Evolutionary conservation across 1,140 invertebrate species (phyloP), one percentile per base, ranked within the genome.

Genomic region (Trinorchestia longiramus): DNA sequence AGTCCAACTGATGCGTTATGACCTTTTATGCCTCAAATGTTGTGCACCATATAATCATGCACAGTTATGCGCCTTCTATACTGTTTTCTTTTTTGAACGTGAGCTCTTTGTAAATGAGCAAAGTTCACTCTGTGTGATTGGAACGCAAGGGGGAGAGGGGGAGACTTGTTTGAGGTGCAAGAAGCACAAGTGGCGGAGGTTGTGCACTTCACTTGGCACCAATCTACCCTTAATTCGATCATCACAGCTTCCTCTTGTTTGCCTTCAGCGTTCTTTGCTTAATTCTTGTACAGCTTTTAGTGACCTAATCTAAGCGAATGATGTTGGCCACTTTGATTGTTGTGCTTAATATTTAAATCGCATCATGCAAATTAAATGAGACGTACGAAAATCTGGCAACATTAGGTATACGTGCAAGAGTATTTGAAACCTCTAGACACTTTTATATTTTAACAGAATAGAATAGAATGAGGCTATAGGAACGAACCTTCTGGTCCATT

Each of bases 171-270:
- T 36, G 62, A 15, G 62, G 62, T 36, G 62, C 62, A 19, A 19
- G 8, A 77, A 36, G 62, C 28, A 36, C 28, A 19, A 77, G 62
- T 15, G 62, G n/a, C 19, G 94, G 42, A n/a, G n/a, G 94, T 95
- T 95, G 94, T 62, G 40, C 94, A 42, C 94, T 95, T 95, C 94
- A n/a, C 94, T 43, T n/a, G 94, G 45, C 94, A 53, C 94, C 94
- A 17, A 11, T 95, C 94, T 62, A 62, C 94, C 94, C 94, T 41
- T 44, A 77, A 77, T 77, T 77, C 62, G 28, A 77, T 77, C 62
- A 77, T 77, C 62, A 36, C 62, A 77, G 62, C 36, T 23, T 77
- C 62, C 42, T 47, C 94, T 53, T 43, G 94, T 62, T 62, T 41
- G 45, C 8, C 94, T 8, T 95, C 94, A 17, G 41, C 17, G 42